Conservation (phyloP, 1,140 invertebrate genomes). For the Whitmania pigra region DNA sequence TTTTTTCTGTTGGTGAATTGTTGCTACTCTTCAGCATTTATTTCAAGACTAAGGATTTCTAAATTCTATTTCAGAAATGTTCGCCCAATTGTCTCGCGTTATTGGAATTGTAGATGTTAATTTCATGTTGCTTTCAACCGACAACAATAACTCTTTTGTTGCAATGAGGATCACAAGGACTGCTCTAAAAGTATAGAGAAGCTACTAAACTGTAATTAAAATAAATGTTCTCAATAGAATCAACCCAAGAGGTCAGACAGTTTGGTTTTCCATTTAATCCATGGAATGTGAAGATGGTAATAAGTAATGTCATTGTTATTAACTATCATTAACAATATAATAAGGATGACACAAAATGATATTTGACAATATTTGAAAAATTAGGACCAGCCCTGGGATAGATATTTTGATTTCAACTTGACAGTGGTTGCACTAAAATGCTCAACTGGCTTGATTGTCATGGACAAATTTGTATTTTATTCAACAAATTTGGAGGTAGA, state of each 20-base stretch:
- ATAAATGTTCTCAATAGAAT: conserved; percentile 98
- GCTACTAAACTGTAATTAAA: conserved; percentile 94
- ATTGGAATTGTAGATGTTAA: too few relatives aligned
- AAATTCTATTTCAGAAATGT: too few relatives aligned
- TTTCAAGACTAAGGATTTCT: too few relatives aligned
- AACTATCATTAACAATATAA: too few relatives aligned
- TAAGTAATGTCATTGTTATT: background rate
- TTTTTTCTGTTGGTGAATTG: too few relatives aligned
- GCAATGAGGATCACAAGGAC: conserved; percentile 99
- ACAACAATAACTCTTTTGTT: conserved; percentile 44
- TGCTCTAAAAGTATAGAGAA: conserved; percentile 96
- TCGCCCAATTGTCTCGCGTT: too few relatives aligned
- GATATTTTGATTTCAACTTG: background rate
- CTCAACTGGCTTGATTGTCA: conserved; percentile 98
- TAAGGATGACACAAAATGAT: conserved; percentile 4
- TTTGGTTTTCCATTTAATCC: too few relatives aligned
- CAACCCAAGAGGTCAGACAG: conserved; percentile 72
- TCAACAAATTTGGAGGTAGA: conserved; percentile 94
- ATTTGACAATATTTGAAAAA: too few relatives aligned
- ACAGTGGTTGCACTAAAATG: conserved; percentile 84
- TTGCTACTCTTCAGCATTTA: too few relatives aligned
- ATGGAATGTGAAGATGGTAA: background rate
- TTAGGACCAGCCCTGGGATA: too few relatives aligned
- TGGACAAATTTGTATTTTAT: conserved; percentile 96
- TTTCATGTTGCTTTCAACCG: too few relatives aligned